These are phyloP conservation scores for Mormyrus lacerda DNA, from an alignment of 2,113 vertebrate genomes.

Conservation along the genomic window DNA sequence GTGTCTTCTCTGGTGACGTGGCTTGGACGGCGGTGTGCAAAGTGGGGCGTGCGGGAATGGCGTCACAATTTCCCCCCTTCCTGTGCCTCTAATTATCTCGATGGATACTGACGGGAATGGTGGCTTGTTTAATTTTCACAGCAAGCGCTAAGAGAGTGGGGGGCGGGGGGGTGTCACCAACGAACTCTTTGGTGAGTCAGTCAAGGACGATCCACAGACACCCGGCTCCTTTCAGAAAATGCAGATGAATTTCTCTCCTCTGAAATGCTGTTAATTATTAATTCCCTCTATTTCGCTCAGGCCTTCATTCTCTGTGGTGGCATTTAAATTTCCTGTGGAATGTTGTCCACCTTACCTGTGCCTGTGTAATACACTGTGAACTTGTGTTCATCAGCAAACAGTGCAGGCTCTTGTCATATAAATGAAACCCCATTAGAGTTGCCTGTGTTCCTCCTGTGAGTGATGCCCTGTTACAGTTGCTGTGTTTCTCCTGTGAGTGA, in stretches of 20 bases:
- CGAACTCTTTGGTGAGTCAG: not conserved
- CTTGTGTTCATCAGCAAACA: not conserved
- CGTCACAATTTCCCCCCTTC: not conserved
- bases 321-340: not conserved
- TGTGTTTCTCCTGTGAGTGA: not conserved
- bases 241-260: not conserved
- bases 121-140: not conserved
- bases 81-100: constrained; percentile 6
- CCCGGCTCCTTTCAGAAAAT: not conserved
- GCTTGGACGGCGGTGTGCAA: not conserved
- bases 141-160: not conserved
- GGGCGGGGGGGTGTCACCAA: not conserved
- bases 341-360: not conserved
- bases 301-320: not conserved
- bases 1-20: not conserved
- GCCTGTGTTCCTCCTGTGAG: constrained; percentile 27
- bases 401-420: not conserved
- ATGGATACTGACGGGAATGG: not conserved
- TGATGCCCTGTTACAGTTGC: constrained; percentile 29
- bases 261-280: not conserved
- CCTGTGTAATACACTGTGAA: not conserved
- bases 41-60: no score
- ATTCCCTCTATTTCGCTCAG: not conserved
- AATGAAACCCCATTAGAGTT: not conserved
- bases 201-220: constrained; percentile 3